Conservation (phyloP, 2,113 vertebrate genomes). For the Conger conger region DNA sequence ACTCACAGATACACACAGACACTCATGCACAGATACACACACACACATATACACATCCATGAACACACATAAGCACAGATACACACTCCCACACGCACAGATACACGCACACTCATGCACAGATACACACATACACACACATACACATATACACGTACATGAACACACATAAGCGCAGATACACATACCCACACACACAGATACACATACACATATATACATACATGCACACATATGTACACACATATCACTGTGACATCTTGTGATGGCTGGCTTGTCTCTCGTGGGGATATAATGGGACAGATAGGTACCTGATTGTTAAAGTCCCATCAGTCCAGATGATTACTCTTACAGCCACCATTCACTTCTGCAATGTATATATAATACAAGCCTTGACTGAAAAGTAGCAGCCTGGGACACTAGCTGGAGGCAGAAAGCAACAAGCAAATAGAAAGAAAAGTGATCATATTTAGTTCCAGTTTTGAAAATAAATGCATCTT, state of each 20-base stretch:
- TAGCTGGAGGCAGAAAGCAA: background rate
- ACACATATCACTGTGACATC: background rate
- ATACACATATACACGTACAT: background rate
- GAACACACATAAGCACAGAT: background rate
- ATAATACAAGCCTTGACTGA: background rate
- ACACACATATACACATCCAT: background rate
- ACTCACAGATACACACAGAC: background rate
- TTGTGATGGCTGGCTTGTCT: background rate
- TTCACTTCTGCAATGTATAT: background rate
- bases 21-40: background rate
- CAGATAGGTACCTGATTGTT: constrained; percentile 27
- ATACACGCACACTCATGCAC: background rate
- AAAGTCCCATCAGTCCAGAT: constrained; percentile 33
- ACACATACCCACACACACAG: background rate
- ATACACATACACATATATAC: background rate
- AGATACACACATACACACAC: background rate
- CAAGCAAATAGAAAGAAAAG: background rate
- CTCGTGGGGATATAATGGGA: constrained; percentile 4
- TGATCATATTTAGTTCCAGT: background rate
- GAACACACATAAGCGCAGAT: background rate
- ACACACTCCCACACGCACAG: background rate
- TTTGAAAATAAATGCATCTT: background rate
- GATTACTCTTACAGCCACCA: background rate
- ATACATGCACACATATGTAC: background rate
- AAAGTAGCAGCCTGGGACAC: background rate